Evolutionary conservation across 1,140 invertebrate species (phyloP), one percentile per base, ranked within the genome.

Genomic region (Platyura marginata): DNA sequence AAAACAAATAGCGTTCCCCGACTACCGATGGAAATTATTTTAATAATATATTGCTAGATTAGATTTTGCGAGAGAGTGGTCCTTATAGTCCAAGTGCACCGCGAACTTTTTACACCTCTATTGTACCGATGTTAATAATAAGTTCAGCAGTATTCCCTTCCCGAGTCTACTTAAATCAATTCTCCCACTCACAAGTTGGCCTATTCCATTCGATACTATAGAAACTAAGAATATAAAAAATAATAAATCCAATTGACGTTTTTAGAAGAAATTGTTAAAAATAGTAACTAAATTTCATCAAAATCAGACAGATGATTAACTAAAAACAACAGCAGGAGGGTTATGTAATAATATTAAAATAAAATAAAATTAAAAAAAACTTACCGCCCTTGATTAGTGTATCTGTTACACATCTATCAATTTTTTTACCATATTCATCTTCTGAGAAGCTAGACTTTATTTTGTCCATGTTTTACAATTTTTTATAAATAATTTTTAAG

Each of bases 401-500:
- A 56, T 76, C 72, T 23, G 72, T 71, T 38, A 75, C 49, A 57
- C 74, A 76, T 52, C 68, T 64, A 52, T 76, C 72, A 51, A 74
- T 61, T 52, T 68, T 70, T 18, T 63, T 55, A 16, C 69, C 69
- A 36, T 68, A 60, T 49, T 67, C 64, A 47, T 75, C 72, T 55
- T 72, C 70, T 1, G 51, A 47, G 40, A 49, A 51, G 25, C 13
- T 29, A 8, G 25, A 8, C 6, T 29, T 29, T 29, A 13, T 8
- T 29, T 29, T 29, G 6, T 29, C 13, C 25, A n/a, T n/a, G n/a
- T n/a, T n/a, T n/a, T n/a, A n/a, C n/a, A n/a, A n/a, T n/a, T n/a
- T n/a, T n/a, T n/a, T n/a, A n/a, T n/a, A n/a, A n/a, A n/a, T n/a
- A n/a, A n/a, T n/a, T n/a, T n/a, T n/a, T n/a, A n/a, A n/a, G n/a